Base-by-base conservation (phyloP, 2,113 vertebrate genomes). In the Osmerus mordax region DNA sequence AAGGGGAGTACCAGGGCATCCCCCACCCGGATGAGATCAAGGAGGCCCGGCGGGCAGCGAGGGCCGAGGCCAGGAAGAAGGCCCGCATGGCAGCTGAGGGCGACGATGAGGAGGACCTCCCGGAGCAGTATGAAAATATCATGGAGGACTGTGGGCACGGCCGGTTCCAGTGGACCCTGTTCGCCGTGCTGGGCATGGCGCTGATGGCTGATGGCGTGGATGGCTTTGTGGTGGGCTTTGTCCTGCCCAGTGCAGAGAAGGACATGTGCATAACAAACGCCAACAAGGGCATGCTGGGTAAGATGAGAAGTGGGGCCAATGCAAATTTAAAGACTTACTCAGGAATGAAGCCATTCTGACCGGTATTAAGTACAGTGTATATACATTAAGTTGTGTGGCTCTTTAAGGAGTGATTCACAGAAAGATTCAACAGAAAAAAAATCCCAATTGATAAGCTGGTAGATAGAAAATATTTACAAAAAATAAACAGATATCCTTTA, bases 181-280 rank as follows among this genome's bases (percentile, higher is more conserved):
- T 98, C 89, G 87, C 92, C 0, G 94, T 98, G 82, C 87, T 98
- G 82, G 97, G 97, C 8, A 84, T 99, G 88, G 95, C 97, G 0
- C 90, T 99, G 56, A 99, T 99, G 97, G 96, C 97, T 0, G 97
- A 99, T 7, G 97, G 97, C 0, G 97, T 99, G 72, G 97, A 99
- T 66, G 91, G 97, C 63, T 99, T 96, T 8, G 96, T 99, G 86
- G 97, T 98, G 83, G 95, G 95, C 72, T 99, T 99, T 76, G 96
- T 94, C 65, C 82, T 99, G 80, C 97, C 97, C 76, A 98, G 96
- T 32, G 97, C 96, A 0, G 97, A 99, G 89, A 97, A 98, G 81
- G 97, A 99, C 84, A 98, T 99, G 97, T 99, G 97, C 82, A 94
- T 98, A 83, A 94, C 96, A 77, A 95, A 95, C 65, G 93, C 96